Evolutionary conservation across 2,888 invertebrate genomes (phyloP), one percentile per base, ranked within the genome.

Genomic region (Tenthredo distinguenda): DNA sequence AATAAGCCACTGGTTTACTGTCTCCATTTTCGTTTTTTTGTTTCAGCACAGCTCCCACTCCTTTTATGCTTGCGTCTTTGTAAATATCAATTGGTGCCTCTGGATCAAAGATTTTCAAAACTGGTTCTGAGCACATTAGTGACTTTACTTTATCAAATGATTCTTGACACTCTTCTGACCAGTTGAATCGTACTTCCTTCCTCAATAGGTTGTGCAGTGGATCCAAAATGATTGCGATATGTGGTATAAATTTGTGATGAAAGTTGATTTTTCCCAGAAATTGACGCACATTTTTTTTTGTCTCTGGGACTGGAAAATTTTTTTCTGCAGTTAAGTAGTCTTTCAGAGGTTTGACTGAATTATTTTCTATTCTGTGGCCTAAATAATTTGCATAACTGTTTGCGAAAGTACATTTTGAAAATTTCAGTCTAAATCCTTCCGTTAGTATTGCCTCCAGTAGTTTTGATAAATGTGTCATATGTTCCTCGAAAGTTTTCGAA

Each of bases 1-100:
- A 88, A 55, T 88, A 89, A 1, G 90, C 89, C 72, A 89, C 89
- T 43, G 89, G 87, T 47, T 86, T 76, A 47, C 50, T 50, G 50
- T 76, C 0, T 40, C 71, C 68, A 34, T 84, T 26, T 84, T 58
- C 47, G 37, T 86, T 37, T 7, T 26, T 55, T 72, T 85, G 86
- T 85, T 86, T 85, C 21, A 86, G 43, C 0, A 84, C 58, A 47
- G 86, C 85, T 37, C 77, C 85, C 5, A 86, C 21, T 62, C 84
- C 85, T 79, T 47, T 34, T 0, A 40, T 40, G 47, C 85, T 83
- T 26, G 85, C 86, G 55, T 85, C 85, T 40, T 84, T 85, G 43
- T 84, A 58, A 43, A 86, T 86, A 18, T 55, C 37, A 18, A 85
- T 79, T 10, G 55, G 65, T 10, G 18, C 31, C 4, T 86, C 62